Base-by-base conservation (phyloP, 2,888 invertebrate genomes). In the Lithophane socia region DNA sequence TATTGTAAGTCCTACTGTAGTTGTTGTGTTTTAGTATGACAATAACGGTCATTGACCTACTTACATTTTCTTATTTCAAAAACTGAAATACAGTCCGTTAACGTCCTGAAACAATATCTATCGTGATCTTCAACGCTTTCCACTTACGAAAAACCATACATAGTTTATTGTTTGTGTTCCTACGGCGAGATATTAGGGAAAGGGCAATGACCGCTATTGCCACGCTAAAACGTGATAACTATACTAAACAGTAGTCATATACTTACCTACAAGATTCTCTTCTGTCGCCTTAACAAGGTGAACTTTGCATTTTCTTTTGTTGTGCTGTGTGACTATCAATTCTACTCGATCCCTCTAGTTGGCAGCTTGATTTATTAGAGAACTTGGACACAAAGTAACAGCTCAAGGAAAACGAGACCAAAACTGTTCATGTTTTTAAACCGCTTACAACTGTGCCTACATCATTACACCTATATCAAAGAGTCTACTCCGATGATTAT, bases 381-480 rank as follows among this genome's bases (percentile, higher is more conserved):
- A 67, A 37, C 60, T 56, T 58, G 21, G n/a, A 9, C n/a, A 44
- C n/a, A 21, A 54, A 75, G 42, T 64, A 60, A 81, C 49, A 56
- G 29, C 68, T 52, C 61, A 60, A 82, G 71, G 72, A 83, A 83
- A 82, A 77, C 58, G n/a, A 10, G 42, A 42, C 16, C 29, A 49
- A 86, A 77, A 69, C 68, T 82, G 47, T 47, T 44, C 42, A 67
- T 72, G 44, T 80, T 54, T 60, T 79, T 49, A 79, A 70, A 79
- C 44, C 18, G 18, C 58, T 84, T 52, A 69, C 84, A 69, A 64
- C 49, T 69, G 52, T 84, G 58, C 64, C 66, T 65, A 86, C 67
- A 83, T 67, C 66, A 86, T 69, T 86, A 83, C 37, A 58, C 49
- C 24, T 83, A 56, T 44, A 52, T 60, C 67, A 82, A 81, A 72